Conservation (phyloP, 2,113 vertebrate species). For the Lanius ludovicianus region DNA sequence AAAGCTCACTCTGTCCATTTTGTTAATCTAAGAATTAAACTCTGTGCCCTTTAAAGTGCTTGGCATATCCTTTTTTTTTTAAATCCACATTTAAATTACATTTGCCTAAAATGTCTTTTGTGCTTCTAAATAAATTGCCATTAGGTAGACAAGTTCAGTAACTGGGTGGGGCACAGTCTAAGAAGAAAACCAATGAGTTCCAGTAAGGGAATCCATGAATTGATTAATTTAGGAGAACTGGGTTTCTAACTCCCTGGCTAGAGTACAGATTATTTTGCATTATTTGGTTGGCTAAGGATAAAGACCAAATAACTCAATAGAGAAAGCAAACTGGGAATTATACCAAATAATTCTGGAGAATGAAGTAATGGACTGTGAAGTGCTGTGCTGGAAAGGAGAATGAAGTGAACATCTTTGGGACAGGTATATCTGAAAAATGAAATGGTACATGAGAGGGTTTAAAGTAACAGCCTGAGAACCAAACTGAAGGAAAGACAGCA, state of each 20-base stretch:
- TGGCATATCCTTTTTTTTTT: neutral
- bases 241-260: neutral
- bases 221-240: neutral
- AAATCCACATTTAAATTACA: neutral
- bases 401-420: neutral
- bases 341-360: conserved; percentile 11
- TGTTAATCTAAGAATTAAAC: neutral
- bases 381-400: neutral
- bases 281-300: conserved; percentile 19
- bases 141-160: neutral
- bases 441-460: neutral
- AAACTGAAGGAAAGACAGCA: neutral
- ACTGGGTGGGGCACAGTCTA: neutral
- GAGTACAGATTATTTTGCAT: conserved; percentile 2
- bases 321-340: conserved; percentile 23
- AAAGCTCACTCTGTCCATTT: neutral
- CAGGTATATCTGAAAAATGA: neutral
- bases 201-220: neutral
- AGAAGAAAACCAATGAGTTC: neutral
- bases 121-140: neutral
- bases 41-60: neutral
- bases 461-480: neutral
- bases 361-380: neutral
- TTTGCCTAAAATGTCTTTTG: neutral
- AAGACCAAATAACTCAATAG: conserved; percentile 12